Conservation (phyloP, 2,888 invertebrate species). For the Nymphalis polychloros region DNA sequence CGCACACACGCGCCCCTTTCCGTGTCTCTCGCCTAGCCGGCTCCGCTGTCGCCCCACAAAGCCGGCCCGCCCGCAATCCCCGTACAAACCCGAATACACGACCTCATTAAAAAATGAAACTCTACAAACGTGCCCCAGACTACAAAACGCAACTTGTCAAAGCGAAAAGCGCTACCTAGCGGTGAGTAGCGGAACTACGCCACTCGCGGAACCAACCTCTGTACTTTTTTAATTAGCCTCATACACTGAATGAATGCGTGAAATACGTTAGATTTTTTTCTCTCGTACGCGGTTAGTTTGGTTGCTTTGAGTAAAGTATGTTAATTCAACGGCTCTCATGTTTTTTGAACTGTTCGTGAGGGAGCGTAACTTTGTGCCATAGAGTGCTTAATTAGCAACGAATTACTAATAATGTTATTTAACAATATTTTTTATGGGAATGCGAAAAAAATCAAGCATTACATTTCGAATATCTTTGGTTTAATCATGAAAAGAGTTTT, state of each 20-base stretch:
- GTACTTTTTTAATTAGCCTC: conserved; percentile 80
- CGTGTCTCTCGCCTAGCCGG: conserved; percentile 53
- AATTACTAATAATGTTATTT: conserved; percentile 44
- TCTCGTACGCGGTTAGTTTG: conserved; percentile 73
- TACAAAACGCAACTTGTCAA: conserved; percentile 68
- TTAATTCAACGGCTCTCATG: conserved; percentile 70
- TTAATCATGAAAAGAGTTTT: conserved; percentile 15
- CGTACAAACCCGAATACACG: conserved; percentile 68
- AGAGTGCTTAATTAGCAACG: conserved; percentile 58
- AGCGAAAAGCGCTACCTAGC: conserved; percentile 73
- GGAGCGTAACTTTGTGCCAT: conserved; percentile 46
- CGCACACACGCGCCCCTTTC: conserved; percentile 60
- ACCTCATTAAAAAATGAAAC: conserved; percentile 80
- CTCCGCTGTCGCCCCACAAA: conserved; percentile 54
- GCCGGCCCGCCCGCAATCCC: conserved; percentile 56
- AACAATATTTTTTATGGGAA: conserved; percentile 33
- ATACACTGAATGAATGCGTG: conserved; percentile 76
- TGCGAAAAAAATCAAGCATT: conserved; percentile 17
- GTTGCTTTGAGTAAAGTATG: conserved; percentile 78
- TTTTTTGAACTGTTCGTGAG: conserved; percentile 45
- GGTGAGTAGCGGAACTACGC: conserved; percentile 78
- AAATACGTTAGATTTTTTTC: conserved; percentile 71
- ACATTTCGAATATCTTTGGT: conserved; percentile 6
- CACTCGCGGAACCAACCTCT: conserved; percentile 75
- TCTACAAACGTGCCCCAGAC: conserved; percentile 63